Base-by-base conservation (phyloP, 2,888 invertebrate genomes). In the Xylota segnis region DNA sequence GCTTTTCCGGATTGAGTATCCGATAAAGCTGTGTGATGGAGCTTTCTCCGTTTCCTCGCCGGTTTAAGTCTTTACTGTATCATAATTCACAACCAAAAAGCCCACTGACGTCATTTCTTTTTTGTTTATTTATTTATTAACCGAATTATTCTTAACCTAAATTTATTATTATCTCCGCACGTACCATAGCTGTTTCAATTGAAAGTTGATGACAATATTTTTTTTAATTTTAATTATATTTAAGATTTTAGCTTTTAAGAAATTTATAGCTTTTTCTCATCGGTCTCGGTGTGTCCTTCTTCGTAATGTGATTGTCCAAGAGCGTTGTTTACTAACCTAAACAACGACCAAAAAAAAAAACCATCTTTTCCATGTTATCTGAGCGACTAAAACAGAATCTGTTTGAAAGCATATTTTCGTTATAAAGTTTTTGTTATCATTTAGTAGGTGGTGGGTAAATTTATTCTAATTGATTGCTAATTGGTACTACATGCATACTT, bases 281-380 rank as follows among this genome's bases (percentile, higher is more conserved):
- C 76, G 76, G 76, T 76, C 50, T 68, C n/a, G 76, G 76, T 76
- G 68, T 65, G 75, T 65, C 27, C 27, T 23, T 63, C 40, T 40
- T 27, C 56, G 65, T 66, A 66, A 75, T 66, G 75, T 76, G 59
- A 68, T 76, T 58, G 66, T 68, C 68, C 68, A 27, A 76, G 40
- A 6, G 23, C 1, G 23, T 23, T 9, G 23, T 50, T 29, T 14
- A 7, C 7, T 4, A 14, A n/a, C 3, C 23, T 12, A 45, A 7
- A 9, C 45, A 45, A 7, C 5, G 23, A 23, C 2, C 2, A 23
- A 23, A 23, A 23, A n/a, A 18, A 10, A 5, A 23, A 23, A 50
- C 9, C 50, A 10, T 50, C 50, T 18, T 23, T 50, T 23, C 23
- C 23, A 4, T 47, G 47, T 50, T 23, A 23, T 23, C 18, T 50